phyloP scores from a whole-genome alignment of 2,113 vertebrate species.

The Silurus glanis region DNA sequence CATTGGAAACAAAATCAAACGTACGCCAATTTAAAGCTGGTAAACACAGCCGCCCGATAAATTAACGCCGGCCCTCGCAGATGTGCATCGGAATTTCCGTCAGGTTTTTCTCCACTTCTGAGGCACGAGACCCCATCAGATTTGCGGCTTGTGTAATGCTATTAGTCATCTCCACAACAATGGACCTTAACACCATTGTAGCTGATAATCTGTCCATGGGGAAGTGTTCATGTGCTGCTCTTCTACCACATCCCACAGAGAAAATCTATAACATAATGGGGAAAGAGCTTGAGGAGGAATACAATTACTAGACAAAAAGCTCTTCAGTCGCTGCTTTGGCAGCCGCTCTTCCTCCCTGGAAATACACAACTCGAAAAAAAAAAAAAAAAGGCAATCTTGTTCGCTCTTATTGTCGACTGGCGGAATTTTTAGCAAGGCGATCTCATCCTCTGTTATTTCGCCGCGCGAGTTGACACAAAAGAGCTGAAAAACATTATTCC shows the following conservation, averaged over 20 bases:
- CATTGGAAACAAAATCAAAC: constrained; percentile 15
- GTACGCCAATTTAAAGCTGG: constrained; percentile 4
- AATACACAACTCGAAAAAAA: constrained; percentile 35
- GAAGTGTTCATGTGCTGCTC: constrained; percentile 46
- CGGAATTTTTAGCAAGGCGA: constrained; percentile 30
- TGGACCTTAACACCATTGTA: constrained; percentile 46
- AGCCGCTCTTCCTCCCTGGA: constrained; percentile 20
- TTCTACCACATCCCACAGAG: constrained; percentile 47
- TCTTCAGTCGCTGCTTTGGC: constrained; percentile 38
- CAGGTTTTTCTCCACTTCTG: constrained; percentile 30
- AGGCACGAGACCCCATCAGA: constrained; percentile 41
- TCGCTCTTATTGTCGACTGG: constrained; percentile 40
- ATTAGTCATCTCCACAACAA: constrained; percentile 53
- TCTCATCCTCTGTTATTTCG: constrained; percentile 29
- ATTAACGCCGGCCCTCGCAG: constrained; percentile 28
- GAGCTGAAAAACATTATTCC: constrained; percentile 18
- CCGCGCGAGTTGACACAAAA: constrained; percentile 27
- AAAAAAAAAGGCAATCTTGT: constrained; percentile 17
- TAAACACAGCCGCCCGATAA: constrained; percentile 3
- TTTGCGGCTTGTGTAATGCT: constrained; percentile 46
- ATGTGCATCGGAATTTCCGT: constrained; percentile 12
- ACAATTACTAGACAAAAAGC: constrained; percentile 52
- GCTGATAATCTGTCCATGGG: constrained; percentile 45
- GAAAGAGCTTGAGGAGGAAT: constrained; percentile 52
- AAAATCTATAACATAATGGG: constrained; percentile 55